Percentiles rank a stretch among this genome's conserved stretches.
phyloP scores from a whole-genome alignment of 92 coral and sea anemone species.

The Umimayanthus chanpuru region DNA sequence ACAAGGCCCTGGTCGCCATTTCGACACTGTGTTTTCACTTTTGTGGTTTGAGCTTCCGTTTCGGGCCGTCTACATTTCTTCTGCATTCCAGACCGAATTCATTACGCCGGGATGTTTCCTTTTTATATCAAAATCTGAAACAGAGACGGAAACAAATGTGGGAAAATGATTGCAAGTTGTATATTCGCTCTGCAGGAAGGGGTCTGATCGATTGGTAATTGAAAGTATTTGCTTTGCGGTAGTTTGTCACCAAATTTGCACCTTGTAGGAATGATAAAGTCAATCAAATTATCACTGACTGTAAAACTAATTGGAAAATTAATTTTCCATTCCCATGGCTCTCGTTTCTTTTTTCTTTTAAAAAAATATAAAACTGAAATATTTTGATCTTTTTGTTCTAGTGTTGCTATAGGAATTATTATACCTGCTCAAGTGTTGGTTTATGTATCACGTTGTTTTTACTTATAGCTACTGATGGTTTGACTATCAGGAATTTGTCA shows the following conservation, averaged over 20 bases:
- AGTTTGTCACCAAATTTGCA: conserved; percentile 26
- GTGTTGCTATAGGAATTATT: background rate
- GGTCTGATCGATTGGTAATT: conserved; percentile 22
- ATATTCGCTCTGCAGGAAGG: conserved; percentile 30
- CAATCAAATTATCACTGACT: conserved; percentile 1
- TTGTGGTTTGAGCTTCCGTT: conserved; percentile 38
- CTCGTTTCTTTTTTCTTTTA: background rate
- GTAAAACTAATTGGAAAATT: conserved; percentile 19
- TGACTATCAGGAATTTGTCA: background rate
- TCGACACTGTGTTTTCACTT: background rate
- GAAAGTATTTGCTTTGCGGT: conserved; percentile 37
- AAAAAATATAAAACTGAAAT: background rate
- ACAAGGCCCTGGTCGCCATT: background rate
- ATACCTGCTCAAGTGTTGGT: background rate
- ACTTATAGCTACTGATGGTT: background rate
- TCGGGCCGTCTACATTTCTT: background rate
- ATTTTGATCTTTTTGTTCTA: background rate
- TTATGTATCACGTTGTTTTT: background rate
- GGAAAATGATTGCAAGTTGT: conserved; percentile 11
- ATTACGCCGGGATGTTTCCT: conserved; percentile 32
- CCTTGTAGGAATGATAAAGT: background rate
- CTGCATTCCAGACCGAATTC: conserved; percentile 29
- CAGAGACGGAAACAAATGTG: conserved; percentile 16
- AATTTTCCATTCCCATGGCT: background rate
- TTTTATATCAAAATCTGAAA: background rate